Percentiles rank a stretch among this genome's conserved stretches.
phyloP scores from a whole-genome alignment of 2,113 vertebrate genomes.

The Rhinolophus sinicus region DNA sequence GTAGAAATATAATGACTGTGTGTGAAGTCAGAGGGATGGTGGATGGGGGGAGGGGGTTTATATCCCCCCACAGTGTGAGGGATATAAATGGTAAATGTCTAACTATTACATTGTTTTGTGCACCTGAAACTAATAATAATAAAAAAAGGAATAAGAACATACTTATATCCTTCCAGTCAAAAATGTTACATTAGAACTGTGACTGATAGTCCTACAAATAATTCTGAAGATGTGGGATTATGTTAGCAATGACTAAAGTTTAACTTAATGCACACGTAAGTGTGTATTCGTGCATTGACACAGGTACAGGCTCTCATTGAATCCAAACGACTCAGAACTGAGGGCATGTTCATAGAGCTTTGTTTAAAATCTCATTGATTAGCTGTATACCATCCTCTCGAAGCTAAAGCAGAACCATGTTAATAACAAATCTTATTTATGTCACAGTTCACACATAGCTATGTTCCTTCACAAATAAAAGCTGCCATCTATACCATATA shows the following conservation, averaged over 20 bases:
- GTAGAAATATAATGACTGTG: too few species aligned
- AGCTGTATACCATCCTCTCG: not conserved
- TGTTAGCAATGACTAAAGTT: not conserved
- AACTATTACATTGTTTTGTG: too few species aligned
- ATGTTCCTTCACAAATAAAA: conserved; percentile 1
- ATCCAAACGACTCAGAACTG: not conserved
- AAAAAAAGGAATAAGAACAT: not conserved
- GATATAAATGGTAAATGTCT: too few species aligned
- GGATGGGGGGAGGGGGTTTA: too few species aligned
- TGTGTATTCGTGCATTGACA: not conserved
- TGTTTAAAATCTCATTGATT: not conserved
- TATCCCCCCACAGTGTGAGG: too few species aligned
- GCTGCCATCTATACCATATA: not conserved
- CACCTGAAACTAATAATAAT: too few species aligned
- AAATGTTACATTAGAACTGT: not conserved
- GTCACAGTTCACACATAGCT: not conserved
- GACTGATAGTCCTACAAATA: not conserved
- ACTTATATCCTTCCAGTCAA: not conserved
- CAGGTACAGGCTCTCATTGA: not conserved
- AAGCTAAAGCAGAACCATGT: not conserved
- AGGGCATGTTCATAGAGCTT: not conserved
- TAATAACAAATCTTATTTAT: not conserved
- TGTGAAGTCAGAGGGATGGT: too few species aligned
- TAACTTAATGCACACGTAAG: not conserved
- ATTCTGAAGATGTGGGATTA: not conserved